Evolutionary conservation across 2,113 vertebrate genomes (phyloP), one percentile per base, ranked within the genome.

Genomic region (Nannospalax galili): DNA sequence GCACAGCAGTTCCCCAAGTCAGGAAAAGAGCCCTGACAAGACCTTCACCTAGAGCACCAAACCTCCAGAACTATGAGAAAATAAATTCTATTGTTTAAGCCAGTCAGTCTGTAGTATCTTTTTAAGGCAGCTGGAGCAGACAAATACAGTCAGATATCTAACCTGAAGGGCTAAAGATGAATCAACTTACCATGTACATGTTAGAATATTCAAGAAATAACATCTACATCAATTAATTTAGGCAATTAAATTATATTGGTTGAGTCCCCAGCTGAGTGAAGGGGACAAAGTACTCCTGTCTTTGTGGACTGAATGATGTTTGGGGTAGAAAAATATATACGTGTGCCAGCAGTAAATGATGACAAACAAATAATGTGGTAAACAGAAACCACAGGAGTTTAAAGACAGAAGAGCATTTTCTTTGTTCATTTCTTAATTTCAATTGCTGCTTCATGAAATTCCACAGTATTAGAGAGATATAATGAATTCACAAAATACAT

Each of bases 391-490:
- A 79, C 0, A 42, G 40, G 80, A 72, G 0, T 67, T 87, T 80
- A 20, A 89, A 90, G 80, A 94, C 17, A 62, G 28, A 69, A 42
- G 72, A 15, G 7, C 48, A 28, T 75, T 88, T 90, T 28, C 58
- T 67, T 89, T 72, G 19, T n/a, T 40, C 2, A 32, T 65, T 85
- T 96, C 92, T 89, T 73, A 30, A 24, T 62, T 89, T 84, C 28
- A 90, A 80, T 90, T 95, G 78, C 70, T 88, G 45, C 37, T 93
- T 95, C 52, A 58, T 93, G n/a, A 95, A 90, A 85, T 92, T 72
- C 35, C 26, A 52, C 9, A 37, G 60, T 37, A 80, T 92, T 86
- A 89, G 79, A 93, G 82, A 92, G 93, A 94, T 62, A 78, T 3
- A 92, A 84, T 90, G 11, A 92, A 88, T 65, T 74, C 19, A 88